phyloP scores from a whole-genome alignment of 2,888 invertebrate species.

The Meghimatium bilineatum region DNA sequence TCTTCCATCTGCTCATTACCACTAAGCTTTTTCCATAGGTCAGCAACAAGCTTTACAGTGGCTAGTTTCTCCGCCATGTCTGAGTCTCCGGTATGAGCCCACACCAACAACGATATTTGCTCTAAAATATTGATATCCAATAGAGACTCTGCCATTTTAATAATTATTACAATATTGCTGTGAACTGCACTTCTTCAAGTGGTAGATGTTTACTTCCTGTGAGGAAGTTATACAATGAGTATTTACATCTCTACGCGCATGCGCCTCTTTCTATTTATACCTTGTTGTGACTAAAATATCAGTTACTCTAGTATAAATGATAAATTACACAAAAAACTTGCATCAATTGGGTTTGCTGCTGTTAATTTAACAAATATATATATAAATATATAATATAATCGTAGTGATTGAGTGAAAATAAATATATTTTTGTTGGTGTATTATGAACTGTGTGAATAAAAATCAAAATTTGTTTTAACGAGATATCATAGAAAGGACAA shows the following conservation, averaged over 20 bases:
- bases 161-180: not conserved
- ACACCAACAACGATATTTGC: constrained; percentile 47
- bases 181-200: no score
- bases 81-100: constrained; percentile 59
- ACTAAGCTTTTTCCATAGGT: constrained; percentile 58
- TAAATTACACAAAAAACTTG: no score
- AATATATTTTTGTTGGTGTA: no score
- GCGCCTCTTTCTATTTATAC: not conserved
- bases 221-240: constrained; percentile 25
- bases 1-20: constrained; percentile 67
- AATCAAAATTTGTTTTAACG: not conserved
- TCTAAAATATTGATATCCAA: constrained; percentile 28
- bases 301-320: no score
- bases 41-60: constrained; percentile 57
- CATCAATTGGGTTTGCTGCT: no score
- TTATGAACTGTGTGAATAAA: no score
- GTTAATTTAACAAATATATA: no score
- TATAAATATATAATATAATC: no score
- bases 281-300: no score
- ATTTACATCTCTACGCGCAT: constrained; percentile 39
- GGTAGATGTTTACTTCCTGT: not conserved
- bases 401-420: no score
- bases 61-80: constrained; percentile 58
- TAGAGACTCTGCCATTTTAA: constrained; percentile 1
- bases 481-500: not conserved